Conservation (phyloP, 2,797 vertebrate genomes). For the Falco peregrinus region DNA sequence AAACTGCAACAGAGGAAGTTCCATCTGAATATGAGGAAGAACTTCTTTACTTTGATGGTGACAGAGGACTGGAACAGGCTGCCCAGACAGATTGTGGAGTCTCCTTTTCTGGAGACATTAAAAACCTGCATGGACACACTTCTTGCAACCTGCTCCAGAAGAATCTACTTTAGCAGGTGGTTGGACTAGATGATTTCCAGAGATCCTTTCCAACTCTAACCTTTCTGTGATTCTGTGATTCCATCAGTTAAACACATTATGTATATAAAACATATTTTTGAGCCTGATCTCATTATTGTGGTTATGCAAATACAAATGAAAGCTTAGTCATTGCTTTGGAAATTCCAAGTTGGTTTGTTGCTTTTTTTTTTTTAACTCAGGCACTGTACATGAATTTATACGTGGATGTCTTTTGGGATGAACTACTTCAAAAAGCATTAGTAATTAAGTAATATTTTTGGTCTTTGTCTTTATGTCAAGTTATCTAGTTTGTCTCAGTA, state of each 20-base stretch:
- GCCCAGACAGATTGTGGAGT: too few species aligned
- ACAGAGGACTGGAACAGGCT: too few species aligned
- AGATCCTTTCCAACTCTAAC: too few species aligned
- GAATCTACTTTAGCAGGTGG: too few species aligned
- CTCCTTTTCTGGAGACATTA: too few species aligned
- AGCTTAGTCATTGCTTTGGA: background rate
- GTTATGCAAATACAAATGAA: background rate
- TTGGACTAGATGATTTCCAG: too few species aligned
- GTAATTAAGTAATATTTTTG: background rate
- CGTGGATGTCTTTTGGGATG: background rate
- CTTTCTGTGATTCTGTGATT: too few species aligned
- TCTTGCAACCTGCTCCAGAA: too few species aligned
- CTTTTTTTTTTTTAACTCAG: background rate
- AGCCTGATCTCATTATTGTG: background rate
- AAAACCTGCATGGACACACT: too few species aligned
- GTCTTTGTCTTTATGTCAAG: background rate
- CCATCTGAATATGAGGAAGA: too few species aligned
- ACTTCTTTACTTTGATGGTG: too few species aligned
- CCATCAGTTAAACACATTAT: background rate
- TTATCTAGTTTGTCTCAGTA: background rate
- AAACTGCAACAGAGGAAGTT: too few species aligned
- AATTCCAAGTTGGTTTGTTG: background rate
- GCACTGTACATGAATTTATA: background rate
- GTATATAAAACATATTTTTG: background rate
- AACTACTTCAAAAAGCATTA: background rate